Conservation (phyloP, 1,140 invertebrate species). For the Polyergus mexicanus region DNA sequence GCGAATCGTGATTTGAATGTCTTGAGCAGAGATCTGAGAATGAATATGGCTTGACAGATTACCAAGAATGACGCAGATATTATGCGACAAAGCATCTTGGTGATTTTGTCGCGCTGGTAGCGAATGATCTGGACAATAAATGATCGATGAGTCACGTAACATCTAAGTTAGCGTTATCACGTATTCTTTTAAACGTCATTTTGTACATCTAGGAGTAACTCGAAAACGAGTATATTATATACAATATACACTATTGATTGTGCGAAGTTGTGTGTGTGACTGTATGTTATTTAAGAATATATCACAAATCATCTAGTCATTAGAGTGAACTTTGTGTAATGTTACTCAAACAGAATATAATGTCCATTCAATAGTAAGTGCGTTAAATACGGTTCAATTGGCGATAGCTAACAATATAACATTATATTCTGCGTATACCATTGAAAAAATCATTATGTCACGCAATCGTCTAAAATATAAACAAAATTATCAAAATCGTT, state of each 20-base stretch:
- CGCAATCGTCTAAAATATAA: conserved; percentile 69
- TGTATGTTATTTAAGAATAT: conserved; percentile 66
- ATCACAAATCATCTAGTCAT: conserved; percentile 64
- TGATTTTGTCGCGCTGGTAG: conserved; percentile 64
- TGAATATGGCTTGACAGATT: conserved; percentile 58
- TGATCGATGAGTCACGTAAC: conserved; percentile 69
- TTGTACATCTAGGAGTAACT: conserved; percentile 70
- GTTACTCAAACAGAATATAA: conserved; percentile 37
- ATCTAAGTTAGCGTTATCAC: conserved; percentile 67
- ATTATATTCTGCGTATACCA: conserved; percentile 46
- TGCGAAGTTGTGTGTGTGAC: conserved; percentile 49
- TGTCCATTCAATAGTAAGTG: conserved; percentile 37
- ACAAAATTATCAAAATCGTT: conserved; percentile 64
- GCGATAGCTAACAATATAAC: conserved; percentile 20
- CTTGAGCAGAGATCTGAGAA: conserved; percentile 34
- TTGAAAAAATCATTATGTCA: conserved; percentile 63
- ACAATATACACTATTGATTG: conserved; percentile 34
- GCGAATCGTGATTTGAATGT: conserved; percentile 35
- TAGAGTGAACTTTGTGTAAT: conserved; percentile 60
- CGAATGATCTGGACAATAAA: conserved; percentile 74
- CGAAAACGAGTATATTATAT: conserved; percentile 35
- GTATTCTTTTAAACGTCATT: conserved; percentile 73
- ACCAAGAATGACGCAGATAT: conserved; percentile 46
- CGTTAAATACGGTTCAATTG: conserved; percentile 58
- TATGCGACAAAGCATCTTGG: conserved; percentile 52